These are phyloP conservation scores for Galeopterus variegatus DNA, from an alignment of 2,113 vertebrate species.

Conservation along the genomic window DNA sequence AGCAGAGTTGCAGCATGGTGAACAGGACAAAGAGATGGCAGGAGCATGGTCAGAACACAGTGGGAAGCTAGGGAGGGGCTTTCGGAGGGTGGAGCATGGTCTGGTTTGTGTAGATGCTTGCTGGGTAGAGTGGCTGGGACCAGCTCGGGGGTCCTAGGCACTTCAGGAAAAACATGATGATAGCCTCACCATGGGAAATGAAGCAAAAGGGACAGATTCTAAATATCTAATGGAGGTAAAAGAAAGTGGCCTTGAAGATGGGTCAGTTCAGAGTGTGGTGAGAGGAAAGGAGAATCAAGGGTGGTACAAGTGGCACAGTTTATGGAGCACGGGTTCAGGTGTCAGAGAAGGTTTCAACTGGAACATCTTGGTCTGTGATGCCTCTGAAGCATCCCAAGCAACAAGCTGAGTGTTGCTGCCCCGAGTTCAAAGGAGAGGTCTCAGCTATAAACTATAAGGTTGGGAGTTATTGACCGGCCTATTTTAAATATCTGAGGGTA, in stretches of 20 bases:
- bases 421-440: not conserved
- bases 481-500: not conserved
- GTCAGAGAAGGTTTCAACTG: conserved; percentile 6
- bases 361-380: not conserved
- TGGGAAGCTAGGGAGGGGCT: not conserved
- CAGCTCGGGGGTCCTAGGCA: not conserved
- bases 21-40: not conserved
- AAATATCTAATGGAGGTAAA: not conserved
- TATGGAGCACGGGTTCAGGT: not conserved
- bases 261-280: not conserved
- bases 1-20: not conserved
- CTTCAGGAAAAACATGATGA: not conserved
- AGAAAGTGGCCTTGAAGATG: not conserved
- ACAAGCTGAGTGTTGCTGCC: not conserved
- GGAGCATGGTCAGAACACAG: not conserved
- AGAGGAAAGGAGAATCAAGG: not conserved
- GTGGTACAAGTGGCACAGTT: not conserved
- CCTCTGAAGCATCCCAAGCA: not conserved
- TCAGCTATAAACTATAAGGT: not conserved
- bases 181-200: not conserved
- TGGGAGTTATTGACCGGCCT: not conserved
- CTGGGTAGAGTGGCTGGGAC: not conserved
- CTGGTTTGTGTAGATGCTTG: not conserved
- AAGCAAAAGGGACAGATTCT: not conserved
- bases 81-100: not conserved